Evolutionary conservation across 2,797 vertebrate genomes (phyloP).

Genomic region (Melanogrammus aeglefinus): DNA sequence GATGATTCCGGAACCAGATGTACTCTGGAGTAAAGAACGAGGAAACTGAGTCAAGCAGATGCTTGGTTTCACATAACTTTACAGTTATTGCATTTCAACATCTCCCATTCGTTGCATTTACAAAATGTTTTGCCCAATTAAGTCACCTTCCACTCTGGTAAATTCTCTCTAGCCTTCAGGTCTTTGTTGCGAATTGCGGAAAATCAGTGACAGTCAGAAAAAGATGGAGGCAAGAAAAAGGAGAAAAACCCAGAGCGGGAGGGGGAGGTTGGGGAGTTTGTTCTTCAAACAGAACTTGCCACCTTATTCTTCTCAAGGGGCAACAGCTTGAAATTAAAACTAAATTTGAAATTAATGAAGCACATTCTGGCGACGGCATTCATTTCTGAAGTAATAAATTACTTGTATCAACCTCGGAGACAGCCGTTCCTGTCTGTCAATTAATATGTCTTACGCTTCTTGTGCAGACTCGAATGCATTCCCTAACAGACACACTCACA

Average conservation of each 20-base stretch:
- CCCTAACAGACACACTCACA: slow-evolving; percentile 98
- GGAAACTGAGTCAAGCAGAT: slow-evolving; percentile 45
- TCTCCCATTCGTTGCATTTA: slow-evolving; percentile 65
- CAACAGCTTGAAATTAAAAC: slow-evolving; percentile 99
- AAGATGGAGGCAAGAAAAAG: slow-evolving; percentile 52
- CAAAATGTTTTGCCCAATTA: slow-evolving; percentile 80
- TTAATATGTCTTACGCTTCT: slow-evolving; percentile 99
- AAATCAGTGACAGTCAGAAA: slow-evolving; percentile 59
- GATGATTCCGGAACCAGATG: slow-evolving; percentile 40
- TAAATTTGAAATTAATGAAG: slow-evolving; percentile 99
- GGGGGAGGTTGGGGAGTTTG: slow-evolving; percentile 64
- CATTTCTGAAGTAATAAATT: slow-evolving; percentile 99
- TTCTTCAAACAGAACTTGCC: slow-evolving; percentile 99
- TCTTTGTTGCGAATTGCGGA: slow-evolving; percentile 84
- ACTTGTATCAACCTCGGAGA: slow-evolving; percentile 99
- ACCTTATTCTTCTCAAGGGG: slow-evolving; percentile 99
- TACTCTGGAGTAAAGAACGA: slow-evolving; percentile 39
- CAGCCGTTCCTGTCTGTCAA: slow-evolving; percentile 99
- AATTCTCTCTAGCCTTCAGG: slow-evolving; percentile 41
- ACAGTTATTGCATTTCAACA: slow-evolving; percentile 63
- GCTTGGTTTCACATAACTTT: slow-evolving; percentile 52
- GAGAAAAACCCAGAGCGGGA: slow-evolving; percentile 47
- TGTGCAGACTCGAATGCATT: slow-evolving; percentile 96
- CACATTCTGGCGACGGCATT: slow-evolving; percentile 99
- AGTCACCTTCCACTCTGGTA: slow-evolving; percentile 51